Evolutionary conservation across 1,140 invertebrate species (phyloP).

Genomic region (Drosophila ercepeae): DNA sequence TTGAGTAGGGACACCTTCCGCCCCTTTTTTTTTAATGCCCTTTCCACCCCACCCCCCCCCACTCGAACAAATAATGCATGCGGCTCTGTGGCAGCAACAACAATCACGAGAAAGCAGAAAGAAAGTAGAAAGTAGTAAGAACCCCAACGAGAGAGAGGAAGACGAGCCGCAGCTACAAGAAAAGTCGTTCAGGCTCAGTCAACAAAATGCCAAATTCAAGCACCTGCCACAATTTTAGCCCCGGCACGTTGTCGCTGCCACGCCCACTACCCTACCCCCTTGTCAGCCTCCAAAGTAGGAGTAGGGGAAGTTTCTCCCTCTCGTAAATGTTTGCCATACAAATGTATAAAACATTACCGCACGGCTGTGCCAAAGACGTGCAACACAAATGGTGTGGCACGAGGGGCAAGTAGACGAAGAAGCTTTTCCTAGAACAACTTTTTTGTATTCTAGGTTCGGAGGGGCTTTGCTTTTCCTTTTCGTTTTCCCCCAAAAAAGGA

Average conservation of each 20-base stretch:
- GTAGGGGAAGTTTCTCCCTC: slow-evolving; percentile 32
- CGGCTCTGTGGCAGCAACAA: slow-evolving; percentile 23
- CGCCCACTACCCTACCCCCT: not conserved
- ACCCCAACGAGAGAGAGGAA: not conserved
- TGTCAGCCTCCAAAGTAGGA: not conserved
- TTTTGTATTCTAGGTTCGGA: slow-evolving; percentile 27
- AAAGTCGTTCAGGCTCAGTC: slow-evolving; percentile 75
- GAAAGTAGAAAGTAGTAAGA: not conserved
- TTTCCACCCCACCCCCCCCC: slow-evolving; percentile 1
- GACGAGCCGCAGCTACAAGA: slow-evolving; percentile 44
- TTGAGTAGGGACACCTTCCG: slow-evolving; percentile 17
- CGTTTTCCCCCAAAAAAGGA: not conserved
- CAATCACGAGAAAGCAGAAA: slow-evolving; percentile 5
- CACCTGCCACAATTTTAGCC: slow-evolving; percentile 75
- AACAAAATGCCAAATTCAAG: slow-evolving; percentile 79
- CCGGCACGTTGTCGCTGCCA: slow-evolving; percentile 63
- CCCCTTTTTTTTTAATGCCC: not conserved
- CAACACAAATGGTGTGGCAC: slow-evolving; percentile 45
- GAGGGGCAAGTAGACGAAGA: too few species aligned
- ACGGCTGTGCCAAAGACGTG: slow-evolving; percentile 61
- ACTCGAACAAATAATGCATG: slow-evolving; percentile 74
- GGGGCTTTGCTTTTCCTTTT: not conserved
- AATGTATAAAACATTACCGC: slow-evolving; percentile 68
- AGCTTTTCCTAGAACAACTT: slow-evolving; percentile 1
- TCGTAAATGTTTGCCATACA: slow-evolving; percentile 62